Evolutionary conservation across 2,797 vertebrate genomes (phyloP).

Genomic region (Sciaenops ocellatus): DNA sequence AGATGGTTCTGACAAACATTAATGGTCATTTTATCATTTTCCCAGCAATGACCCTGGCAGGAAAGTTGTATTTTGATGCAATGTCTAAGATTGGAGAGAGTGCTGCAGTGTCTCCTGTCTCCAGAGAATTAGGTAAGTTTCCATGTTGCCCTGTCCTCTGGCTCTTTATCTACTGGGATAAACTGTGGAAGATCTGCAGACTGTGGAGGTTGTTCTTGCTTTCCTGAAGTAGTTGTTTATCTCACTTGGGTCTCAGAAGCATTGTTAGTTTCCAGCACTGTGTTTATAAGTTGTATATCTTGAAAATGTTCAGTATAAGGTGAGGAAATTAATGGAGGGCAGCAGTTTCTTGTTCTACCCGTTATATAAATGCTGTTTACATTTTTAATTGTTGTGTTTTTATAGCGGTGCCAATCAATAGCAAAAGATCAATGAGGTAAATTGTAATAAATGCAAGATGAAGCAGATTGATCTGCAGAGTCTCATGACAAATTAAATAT

Average conservation of each 20-base stretch:
- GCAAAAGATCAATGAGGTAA: neutral
- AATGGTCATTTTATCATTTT: conserved; percentile 60
- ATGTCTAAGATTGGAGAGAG: conserved; percentile 97
- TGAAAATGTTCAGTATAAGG: neutral
- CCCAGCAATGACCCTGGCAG: conserved; percentile 94
- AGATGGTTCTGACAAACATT: conserved; percentile 39
- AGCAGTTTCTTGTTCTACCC: too few species aligned
- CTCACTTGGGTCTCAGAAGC: conserved; percentile 10
- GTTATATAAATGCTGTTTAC: neutral
- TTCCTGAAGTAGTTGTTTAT: conserved; percentile 12
- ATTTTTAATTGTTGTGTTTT: neutral
- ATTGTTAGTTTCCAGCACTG: neutral
- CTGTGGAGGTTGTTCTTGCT: conserved; percentile 1
- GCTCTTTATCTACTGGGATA: conserved; percentile 31
- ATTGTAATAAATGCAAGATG: neutral
- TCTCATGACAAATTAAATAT: neutral
- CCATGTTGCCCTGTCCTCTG: conserved; percentile 30
- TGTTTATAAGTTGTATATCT: neutral
- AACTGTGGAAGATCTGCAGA: conserved; percentile 12
- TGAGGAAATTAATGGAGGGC: too few species aligned
- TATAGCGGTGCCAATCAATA: neutral
- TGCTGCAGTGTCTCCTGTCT: conserved; percentile 93
- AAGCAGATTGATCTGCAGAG: neutral
- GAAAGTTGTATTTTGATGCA: conserved; percentile 96
- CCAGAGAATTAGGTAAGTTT: conserved; percentile 95